Evolutionary conservation across 1,140 invertebrate species (phyloP), one percentile per base, ranked within the genome.

Genomic region (Drosophila eugracilis): DNA sequence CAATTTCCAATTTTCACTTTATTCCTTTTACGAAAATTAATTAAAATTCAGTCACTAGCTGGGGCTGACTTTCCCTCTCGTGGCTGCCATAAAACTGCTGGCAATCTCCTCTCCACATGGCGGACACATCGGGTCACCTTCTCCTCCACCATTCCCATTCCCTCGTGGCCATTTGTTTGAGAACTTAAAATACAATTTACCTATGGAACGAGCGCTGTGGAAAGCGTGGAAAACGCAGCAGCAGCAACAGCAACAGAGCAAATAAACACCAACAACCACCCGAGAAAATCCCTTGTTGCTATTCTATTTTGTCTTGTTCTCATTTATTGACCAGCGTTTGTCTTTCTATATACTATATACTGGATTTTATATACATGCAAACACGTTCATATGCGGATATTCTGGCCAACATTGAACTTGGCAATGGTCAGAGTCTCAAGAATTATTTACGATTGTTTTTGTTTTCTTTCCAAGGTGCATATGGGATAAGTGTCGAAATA

Each of bases 41-140:
- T 80, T 86, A 76, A 69, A 86, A 69, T 65, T 48, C 57, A 10
- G 34, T 66, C 57, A 24, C 49, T 50, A 57, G 42, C 54, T 54
- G 71, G 48, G 24, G 24, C 44, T 4, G 24, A 47, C 42, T 63
- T 74, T 74, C 57, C 34, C 57, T 44, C 71, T 63, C 59, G 71
- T 28, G 59, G 52, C 60, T 75, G 72, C 72, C 71, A 75, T 75
- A 75, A 75, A 75, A 75, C 72, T 75, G 72, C 72, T 75, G 59
- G 50, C 65, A 32, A 17, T 55, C 30, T 24, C 41, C 55, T 74
- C 70, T 42, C 70, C 70, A 63, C 70, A 74, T 74, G 47, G 60
- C 58, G 28, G 48, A 48, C 58, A 28, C 22, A 7, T 44, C 42
- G 6, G 37, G 32, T 28, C 44, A 15, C 26, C 32, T 3, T 24